Evolutionary conservation across 2,113 vertebrate genomes (phyloP), one percentile per base, ranked within the genome.

Genomic region (Erythrocercus mccallii): DNA sequence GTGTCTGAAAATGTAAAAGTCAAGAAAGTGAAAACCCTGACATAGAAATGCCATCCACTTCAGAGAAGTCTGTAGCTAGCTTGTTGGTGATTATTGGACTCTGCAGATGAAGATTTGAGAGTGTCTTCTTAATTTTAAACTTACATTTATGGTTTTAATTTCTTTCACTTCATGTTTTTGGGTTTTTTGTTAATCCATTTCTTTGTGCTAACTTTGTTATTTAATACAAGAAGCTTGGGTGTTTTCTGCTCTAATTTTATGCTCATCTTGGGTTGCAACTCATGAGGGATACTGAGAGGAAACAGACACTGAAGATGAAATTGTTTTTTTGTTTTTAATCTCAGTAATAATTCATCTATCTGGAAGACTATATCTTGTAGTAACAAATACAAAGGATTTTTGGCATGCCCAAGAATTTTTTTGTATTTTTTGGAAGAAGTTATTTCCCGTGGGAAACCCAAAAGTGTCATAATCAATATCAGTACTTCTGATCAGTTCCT

Each of bases 201-300:
- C 3, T 68, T 78, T 62, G 10, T 65, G 20, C 10, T 73, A 19
- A 44, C 8, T 25, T 72, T 47, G 1, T 37, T 61, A 33, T 31
- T 44, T 61, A 61, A 31, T 57, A 45, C 3, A 35, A 11, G 21
- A 66, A 48, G 1, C 44, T 42, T 42, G 16, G 3, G 0, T 0
- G 6, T 42, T 64, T 50, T 25, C 4, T 40, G 74, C 19, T 60
- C 5, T 31, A 40, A 6, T 91, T 50, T 71, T 33, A 28, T 68
- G 28, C 9, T 79, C 5, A 22, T 40, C 60, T 71, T 37, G 7
- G 8, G 3, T 44, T 57, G 11, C 22, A 65, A 7, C 3, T 58
- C 27, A 15, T 1, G 8, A 58, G 27, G 12, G 15, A 24, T 68
- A 21, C 22, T 56, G 23, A 47, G 20, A 45, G 5, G 6, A 91